A percentile compares a stretch with the other conserved stretches of the same genome.
Evolutionary conservation across 1,140 invertebrate genomes (phyloP).

Genomic region (Eurytemora carolleeae): DNA sequence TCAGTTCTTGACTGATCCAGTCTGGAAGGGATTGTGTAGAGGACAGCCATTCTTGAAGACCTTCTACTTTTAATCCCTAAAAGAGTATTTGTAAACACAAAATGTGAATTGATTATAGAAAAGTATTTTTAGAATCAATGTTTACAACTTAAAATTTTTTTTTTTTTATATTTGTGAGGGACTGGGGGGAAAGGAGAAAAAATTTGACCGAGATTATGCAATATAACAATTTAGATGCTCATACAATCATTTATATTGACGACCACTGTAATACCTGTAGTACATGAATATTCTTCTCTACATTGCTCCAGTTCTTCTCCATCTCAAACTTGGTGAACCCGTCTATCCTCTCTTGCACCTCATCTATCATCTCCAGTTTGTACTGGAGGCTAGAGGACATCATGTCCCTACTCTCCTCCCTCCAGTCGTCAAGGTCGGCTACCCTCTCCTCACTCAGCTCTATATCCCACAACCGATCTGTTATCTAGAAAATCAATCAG

Average conservation of each 20-base stretch:
- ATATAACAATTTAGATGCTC: not conserved
- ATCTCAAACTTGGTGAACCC: not conserved
- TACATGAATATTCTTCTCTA: not conserved
- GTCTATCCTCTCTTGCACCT: not conserved
- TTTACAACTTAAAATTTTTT: not conserved
- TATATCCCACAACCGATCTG: not conserved
- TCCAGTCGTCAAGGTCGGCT: not conserved
- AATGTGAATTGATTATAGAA: not conserved
- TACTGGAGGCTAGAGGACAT: not conserved
- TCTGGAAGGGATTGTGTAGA: not conserved
- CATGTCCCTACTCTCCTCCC: not conserved
- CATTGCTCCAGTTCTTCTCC: not conserved
- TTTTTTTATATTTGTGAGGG: not conserved
- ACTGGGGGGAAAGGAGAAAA: not conserved
- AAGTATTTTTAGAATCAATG: not conserved
- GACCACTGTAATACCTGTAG: not conserved
- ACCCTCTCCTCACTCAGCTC: not conserved
- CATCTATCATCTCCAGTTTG: not conserved
- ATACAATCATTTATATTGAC: not conserved
- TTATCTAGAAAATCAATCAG: too few species aligned
- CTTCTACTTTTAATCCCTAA: not conserved
- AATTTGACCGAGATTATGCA: not conserved
- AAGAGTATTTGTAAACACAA: not conserved
- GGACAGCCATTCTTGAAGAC: not conserved
- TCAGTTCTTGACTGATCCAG: not conserved